Percentiles rank a stretch among this genome's conserved stretches.
Conservation (phyloP, 2,797 vertebrate species). For the Aratinga solstitialis region DNA sequence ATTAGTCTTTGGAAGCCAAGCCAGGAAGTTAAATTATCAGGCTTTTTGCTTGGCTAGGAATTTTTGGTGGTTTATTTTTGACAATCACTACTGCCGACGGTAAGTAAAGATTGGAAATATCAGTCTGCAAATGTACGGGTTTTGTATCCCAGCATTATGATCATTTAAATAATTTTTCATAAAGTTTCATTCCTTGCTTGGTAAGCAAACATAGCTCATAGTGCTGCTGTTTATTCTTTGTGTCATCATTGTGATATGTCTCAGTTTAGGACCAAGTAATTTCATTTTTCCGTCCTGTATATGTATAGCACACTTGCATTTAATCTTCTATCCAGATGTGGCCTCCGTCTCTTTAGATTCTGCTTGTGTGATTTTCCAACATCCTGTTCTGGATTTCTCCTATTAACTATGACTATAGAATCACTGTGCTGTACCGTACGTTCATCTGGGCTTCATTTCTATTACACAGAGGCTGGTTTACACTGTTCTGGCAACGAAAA, state of each 20-base stretch:
- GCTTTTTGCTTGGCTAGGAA: conserved; percentile 45
- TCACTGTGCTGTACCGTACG: neutral
- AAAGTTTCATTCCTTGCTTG: conserved; percentile 1
- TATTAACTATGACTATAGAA: neutral
- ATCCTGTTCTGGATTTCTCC: conserved; percentile 64
- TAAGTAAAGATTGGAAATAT: conserved; percentile 52
- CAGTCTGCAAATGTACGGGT: conserved; percentile 3
- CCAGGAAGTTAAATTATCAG: conserved; percentile 57
- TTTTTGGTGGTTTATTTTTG: conserved; percentile 52
- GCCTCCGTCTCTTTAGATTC: conserved; percentile 24
- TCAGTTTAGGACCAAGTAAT: conserved; percentile 18
- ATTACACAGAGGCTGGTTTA: neutral
- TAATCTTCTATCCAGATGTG: conserved; percentile 53
- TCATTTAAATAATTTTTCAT: conserved; percentile 5
- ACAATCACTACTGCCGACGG: neutral
- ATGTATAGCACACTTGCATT: neutral
- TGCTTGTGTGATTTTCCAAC: conserved; percentile 18
- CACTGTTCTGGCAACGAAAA: neutral
- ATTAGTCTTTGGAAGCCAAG: conserved; percentile 38
- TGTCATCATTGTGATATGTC: neutral
- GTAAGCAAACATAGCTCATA: conserved; percentile 15
- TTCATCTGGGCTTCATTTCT: neutral
- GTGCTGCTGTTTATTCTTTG: neutral
- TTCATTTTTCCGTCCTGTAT: neutral
- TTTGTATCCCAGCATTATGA: conserved; percentile 5